Evolutionary conservation across 2,797 vertebrate species (phyloP), one percentile per base, ranked within the genome.

Genomic region (Syngnathus acus): DNA sequence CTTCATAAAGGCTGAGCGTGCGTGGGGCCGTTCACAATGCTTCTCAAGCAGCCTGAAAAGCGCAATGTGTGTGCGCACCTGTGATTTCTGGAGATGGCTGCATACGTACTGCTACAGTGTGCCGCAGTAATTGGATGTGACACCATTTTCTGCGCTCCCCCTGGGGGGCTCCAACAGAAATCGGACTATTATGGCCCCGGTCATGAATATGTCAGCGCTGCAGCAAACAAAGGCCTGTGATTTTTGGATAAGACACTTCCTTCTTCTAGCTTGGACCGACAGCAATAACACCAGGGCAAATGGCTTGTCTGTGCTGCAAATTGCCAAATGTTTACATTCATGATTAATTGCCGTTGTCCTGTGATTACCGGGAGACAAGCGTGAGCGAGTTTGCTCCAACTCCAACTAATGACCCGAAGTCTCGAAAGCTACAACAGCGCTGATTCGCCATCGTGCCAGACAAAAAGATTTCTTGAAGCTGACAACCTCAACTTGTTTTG

Each of bases 121-220:
- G 78, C 79, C 51, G 73, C 83, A 71, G 80, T 89, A 89, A 88
- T 89, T 89, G 88, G 87, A 88, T 88, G 85, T 89, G 87, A 88
- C 87, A 90, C 84, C 86, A 85, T 88, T 84, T 82, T 87, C 85
- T 71, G 74, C 73, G 75, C 78, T 77, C 84, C 84, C 89, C 86
- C 86, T 50, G 68, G 86, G 87, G 88, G 76, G 75, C 82, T 79
- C 68, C 74, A 86, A 86, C 85, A 86, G 86, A 82, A 87, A 86
- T 89, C 85, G 86, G 80, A 88, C 88, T 88, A 87, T 89, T 90
- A 88, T 85, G 88, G 86, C 87, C 87, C 75, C 75, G 82, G 88
- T 87, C 86, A 82, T 89, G 88, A 89, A 89, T 88, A 89, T 89
- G 89, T 88, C 88, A 87, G 72, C 73, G 82, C 83, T 76, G 81